Evolutionary conservation across 64 coral and sea anemone genomes (phyloP).

Genomic region (Montipora capricornis): DNA sequence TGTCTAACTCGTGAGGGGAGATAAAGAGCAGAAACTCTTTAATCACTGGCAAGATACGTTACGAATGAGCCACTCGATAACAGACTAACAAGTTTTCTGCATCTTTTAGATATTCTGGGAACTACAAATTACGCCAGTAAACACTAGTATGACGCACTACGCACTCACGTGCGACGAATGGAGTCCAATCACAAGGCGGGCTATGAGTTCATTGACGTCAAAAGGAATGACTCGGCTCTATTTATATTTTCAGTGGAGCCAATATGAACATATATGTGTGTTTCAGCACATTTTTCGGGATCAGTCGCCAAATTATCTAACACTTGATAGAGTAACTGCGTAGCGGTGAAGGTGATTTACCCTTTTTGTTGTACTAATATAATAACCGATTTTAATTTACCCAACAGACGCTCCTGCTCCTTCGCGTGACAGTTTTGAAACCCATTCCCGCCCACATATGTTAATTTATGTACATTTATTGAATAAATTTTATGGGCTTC

Average conservation of each 20-base stretch:
- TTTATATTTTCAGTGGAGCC: constrained; percentile 45
- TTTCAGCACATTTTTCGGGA: constrained; percentile 20
- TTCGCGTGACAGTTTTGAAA: constrained; percentile 2
- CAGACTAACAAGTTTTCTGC: constrained; percentile 2
- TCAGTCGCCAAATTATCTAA: not conserved
- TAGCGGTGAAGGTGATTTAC: not conserved
- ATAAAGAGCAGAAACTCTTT: not conserved
- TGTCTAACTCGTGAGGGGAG: not conserved
- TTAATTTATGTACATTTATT: not conserved
- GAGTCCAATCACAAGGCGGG: constrained; percentile 3
- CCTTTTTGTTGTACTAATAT: not conserved
- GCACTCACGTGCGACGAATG: constrained; percentile 13
- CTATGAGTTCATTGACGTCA: constrained; percentile 17
- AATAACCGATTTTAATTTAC: not conserved
- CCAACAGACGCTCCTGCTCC: not conserved
- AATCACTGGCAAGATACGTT: not conserved
- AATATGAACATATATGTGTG: constrained; percentile 28
- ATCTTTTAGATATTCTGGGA: constrained; percentile 17
- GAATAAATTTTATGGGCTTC: constrained; percentile 15
- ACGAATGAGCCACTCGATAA: not conserved
- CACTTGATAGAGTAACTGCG: not conserved
- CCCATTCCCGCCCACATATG: constrained; percentile 5
- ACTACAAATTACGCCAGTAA: constrained; percentile 42
- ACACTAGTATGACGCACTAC: constrained; percentile 7
- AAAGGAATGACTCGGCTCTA: constrained; percentile 35